Percentiles rank a stretch among this genome's conserved stretches.
phyloP scores from a whole-genome alignment of 2,797 vertebrate species.

The Pseudomugil gertrudae region DNA sequence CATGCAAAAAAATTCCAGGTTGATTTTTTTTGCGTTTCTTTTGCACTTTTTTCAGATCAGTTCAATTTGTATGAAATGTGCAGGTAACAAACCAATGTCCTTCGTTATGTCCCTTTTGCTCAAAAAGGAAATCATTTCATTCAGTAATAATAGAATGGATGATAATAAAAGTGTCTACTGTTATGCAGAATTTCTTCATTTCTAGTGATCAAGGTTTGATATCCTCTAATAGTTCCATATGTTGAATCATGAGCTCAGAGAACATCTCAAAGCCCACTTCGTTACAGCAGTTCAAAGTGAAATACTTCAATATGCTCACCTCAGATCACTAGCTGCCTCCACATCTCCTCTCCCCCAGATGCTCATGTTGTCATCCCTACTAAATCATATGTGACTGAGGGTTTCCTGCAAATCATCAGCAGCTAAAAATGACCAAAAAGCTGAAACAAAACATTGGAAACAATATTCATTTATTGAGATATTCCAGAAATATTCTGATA shows the following conservation, averaged over 20 bases:
- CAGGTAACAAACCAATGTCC: no score
- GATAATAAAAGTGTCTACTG: no score
- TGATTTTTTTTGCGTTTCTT: neutral
- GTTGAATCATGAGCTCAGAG: no score
- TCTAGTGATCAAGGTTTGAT: no score
- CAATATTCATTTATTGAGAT: slow-evolving; percentile 65
- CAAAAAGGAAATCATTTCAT: no score
- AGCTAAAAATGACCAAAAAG: neutral
- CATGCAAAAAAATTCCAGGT: neutral
- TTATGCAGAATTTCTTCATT: no score
- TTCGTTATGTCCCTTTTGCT: no score
- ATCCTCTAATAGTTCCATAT: no score
- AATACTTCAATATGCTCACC: neutral
- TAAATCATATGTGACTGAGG: neutral
- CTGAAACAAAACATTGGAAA: slow-evolving; percentile 28
- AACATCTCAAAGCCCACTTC: no score
- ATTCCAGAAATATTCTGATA: slow-evolving; percentile 60
- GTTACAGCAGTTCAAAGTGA: no score
- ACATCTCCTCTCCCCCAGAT: neutral
- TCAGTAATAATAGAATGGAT: no score
- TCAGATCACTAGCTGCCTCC: neutral
- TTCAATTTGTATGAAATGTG: no score
- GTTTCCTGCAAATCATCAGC: neutral
- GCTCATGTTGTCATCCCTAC: neutral
- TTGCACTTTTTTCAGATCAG: neutral